Percentiles rank a stretch among this genome's conserved stretches.
Conservation (phyloP, 2,113 vertebrate genomes). For the Brienomyrus longianalis region DNA sequence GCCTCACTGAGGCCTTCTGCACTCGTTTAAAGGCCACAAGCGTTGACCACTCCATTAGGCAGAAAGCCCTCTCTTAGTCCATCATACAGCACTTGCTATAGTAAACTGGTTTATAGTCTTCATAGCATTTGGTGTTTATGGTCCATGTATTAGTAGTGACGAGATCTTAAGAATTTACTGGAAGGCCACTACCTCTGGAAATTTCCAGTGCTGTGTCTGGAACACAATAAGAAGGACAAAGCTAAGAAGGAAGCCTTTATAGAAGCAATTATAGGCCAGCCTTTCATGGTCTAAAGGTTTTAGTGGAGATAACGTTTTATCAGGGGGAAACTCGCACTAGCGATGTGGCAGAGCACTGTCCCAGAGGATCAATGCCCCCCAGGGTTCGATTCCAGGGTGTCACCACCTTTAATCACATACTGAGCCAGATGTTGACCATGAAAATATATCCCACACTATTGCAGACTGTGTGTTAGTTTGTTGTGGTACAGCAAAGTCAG, state of each 20-base stretch:
- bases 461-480: not conserved
- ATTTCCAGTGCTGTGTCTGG: not conserved
- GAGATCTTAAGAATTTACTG: not conserved
- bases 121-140: not conserved
- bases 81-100: not conserved
- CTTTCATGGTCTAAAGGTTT: constrained; percentile 24
- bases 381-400: constrained; percentile 27
- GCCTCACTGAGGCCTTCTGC: not conserved
- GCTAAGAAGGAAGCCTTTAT: not conserved
- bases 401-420: constrained; percentile 42
- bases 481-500: not conserved
- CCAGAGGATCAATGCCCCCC: constrained; percentile 31
- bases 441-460: not conserved
- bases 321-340: constrained; percentile 9
- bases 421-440: not conserved
- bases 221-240: not conserved
- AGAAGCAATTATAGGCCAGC: constrained; percentile 32
- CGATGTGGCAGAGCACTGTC: constrained; percentile 29
- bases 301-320: constrained; percentile 30
- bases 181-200: not conserved
- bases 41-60: not conserved
- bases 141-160: not conserved
- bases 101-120: not conserved
- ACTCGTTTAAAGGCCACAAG: not conserved
- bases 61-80: not conserved